Percentiles rank a stretch among this genome's conserved stretches.
These are phyloP conservation scores for Streblospio benedicti DNA, from an alignment of 1,140 invertebrate species.

Conservation along the genomic window DNA sequence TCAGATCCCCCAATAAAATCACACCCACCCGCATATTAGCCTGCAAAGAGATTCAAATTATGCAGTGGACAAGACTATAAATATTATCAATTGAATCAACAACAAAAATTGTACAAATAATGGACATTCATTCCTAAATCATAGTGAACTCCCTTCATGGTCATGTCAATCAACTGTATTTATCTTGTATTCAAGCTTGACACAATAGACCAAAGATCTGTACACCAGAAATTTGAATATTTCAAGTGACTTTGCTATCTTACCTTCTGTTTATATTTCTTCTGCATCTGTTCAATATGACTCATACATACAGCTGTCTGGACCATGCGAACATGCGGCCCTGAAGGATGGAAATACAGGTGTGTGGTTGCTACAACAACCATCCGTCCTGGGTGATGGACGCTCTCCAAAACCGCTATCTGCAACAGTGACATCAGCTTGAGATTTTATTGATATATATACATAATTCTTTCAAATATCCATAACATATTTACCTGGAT, in stretches of 20 bases:
- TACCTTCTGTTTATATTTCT: conserved; percentile 21
- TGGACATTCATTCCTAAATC: no score
- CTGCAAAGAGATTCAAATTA: no score
- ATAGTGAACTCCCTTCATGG: no score
- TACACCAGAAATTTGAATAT: no score
- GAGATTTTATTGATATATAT: neutral
- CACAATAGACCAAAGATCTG: no score
- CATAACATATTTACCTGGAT: neutral
- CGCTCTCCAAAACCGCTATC: conserved; percentile 56
- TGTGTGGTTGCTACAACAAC: conserved; percentile 79
- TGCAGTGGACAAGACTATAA: no score
- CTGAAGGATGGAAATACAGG: conserved; percentile 81
- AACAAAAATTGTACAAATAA: no score
- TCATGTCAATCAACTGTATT: no score
- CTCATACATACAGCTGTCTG: conserved; percentile 41
- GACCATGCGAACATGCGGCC: conserved; percentile 75
- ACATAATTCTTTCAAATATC: neutral
- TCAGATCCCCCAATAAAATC: conserved; percentile 48
- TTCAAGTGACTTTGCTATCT: no score
- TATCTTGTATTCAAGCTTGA: no score
- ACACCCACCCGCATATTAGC: no score
- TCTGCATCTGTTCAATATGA: conserved; percentile 27
- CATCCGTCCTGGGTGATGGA: conserved; percentile 49
- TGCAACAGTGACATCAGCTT: conserved; percentile 32
- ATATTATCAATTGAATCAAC: no score